Evolutionary conservation across 1,140 invertebrate genomes (phyloP), one percentile per base, ranked within the genome.

Genomic region (Drosophila aff.): DNA sequence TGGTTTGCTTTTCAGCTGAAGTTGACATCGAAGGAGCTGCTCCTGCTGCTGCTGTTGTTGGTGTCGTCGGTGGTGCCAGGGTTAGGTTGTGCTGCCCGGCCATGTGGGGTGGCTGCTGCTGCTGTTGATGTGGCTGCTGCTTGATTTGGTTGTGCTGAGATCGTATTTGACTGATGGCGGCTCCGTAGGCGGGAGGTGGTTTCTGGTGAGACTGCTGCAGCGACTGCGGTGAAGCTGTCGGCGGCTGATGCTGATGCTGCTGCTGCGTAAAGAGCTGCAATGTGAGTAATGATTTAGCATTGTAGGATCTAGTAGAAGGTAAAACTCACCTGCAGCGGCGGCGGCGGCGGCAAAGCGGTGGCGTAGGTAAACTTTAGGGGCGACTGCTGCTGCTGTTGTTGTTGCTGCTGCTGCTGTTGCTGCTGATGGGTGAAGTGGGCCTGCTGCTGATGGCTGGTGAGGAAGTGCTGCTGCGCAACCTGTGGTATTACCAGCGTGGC

Each of bases 71-170:
- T 87, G 86, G 80, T 82, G 87, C 71, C 47, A 80, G 66, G 63
- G 59, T 64, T 64, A 81, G 21, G 18, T 58, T 91, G 44, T 81
- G 89, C 55, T 91, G 65, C 53, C 79, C 58, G 43, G n/a, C 73
- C 60, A 81, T 61, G 13, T 81, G 86, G 53, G 69, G 59, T 1
- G 64, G 57, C 41, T 64, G 57, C 41, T 64, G 62, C 10, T 76
- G 73, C 2, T 68, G 76, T 1, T 79, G 69, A n/a, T 79, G 79
- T 28, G 74, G 82, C 36, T 84, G 84, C 18, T 90, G 90, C 57
- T 91, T 92, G 58, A 92, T 92, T 91, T 92, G 92, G 90, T 91
- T 92, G 79, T 92, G 81, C 85, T 92, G 92, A 92, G 92, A 92
- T 92, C 92, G 75, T 67, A 92, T 91, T 92, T 92, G 92, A 91